Evolutionary conservation across 2,888 invertebrate species (phyloP), one percentile per base, ranked within the genome.

Genomic region (Tetragnatha montana): DNA sequence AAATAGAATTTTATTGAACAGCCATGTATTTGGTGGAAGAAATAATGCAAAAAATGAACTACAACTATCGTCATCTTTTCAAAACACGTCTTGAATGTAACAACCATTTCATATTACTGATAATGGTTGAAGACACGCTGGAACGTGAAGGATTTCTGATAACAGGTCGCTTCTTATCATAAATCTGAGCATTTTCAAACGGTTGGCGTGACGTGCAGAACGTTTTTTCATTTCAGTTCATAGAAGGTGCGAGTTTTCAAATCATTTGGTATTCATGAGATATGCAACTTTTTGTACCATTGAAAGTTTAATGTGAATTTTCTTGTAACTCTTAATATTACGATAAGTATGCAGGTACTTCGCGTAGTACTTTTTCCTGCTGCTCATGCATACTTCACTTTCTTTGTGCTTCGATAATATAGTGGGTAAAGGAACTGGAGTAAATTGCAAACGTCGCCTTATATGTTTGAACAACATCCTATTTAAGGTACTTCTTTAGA

Each of bases 241-340:
- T 60, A 60, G 12, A 60, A 8, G 50, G 10, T 35, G 76, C 17
- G 17, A 19, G 19, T 50, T 50, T 76, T 19, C 21, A 76, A 76
- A 8, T n/a, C 19, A 50, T 76, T 76, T 76, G 8, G n/a, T 50
- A 51, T 76, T 76, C 50, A 76, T 50, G 51, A 51, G 14, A 76
- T 17, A 76, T 51, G 76, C 19, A 49, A 49, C 50, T 8, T 50
- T 76, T 76, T 60, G 60, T 60, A 60, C 60, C 10, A 17, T 60
- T 60, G 10, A 60, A 60, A 60, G 60, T 60, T 60, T 60, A 60
- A 60, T 60, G 10, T 17, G 14, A 8, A 17, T 12, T 60, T 17
- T 12, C 60, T 17, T 17, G 8, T 60, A 60, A 60, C 60, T 60
- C 60, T 60, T 60, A 60, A 60, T 17, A 60, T 8, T 8, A 60